A percentile compares a stretch with the other conserved stretches of the same genome.
Conservation (phyloP, 2,888 invertebrate genomes). For the Leucophenga maculata region DNA sequence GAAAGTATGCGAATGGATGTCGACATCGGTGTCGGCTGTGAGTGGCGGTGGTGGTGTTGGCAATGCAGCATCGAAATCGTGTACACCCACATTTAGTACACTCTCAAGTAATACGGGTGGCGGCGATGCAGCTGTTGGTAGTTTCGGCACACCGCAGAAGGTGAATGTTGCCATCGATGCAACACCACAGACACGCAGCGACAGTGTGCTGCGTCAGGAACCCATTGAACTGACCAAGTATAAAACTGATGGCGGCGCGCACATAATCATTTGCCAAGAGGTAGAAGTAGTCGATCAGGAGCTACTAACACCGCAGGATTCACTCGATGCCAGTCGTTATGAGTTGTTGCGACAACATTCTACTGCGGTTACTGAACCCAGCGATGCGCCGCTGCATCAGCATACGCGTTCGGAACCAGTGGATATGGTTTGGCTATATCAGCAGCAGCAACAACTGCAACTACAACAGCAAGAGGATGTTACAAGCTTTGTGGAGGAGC, state of each 20-base stretch:
- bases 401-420: constrained; percentile 82
- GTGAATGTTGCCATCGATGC: constrained; percentile 86
- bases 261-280: constrained; percentile 69
- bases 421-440: constrained; percentile 72
- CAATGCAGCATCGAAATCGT: neutral
- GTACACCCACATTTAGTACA: constrained; percentile 15
- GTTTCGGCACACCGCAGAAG: constrained; percentile 74
- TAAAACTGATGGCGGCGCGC: constrained; percentile 58
- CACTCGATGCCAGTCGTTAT: constrained; percentile 70
- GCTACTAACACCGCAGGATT: constrained; percentile 66
- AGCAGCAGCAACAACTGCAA: constrained; percentile 45
- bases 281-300: constrained; percentile 68
- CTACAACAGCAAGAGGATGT: constrained; percentile 71
- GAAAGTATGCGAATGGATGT: constrained; percentile 90
- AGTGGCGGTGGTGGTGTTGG: constrained; percentile 67
- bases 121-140: constrained; percentile 43
- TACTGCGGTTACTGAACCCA: constrained; percentile 60
- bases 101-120: constrained; percentile 25
- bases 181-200: constrained; percentile 82
- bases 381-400: constrained; percentile 73
- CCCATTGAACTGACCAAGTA: constrained; percentile 82
- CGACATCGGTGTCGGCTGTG: constrained; percentile 57
- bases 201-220: constrained; percentile 82
- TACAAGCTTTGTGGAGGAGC: constrained; percentile 66
- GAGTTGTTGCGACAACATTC: constrained; percentile 48